These are phyloP conservation scores for Penaeus monodon DNA, from an alignment of 2,888 invertebrate genomes.

Conservation along the genomic window DNA sequence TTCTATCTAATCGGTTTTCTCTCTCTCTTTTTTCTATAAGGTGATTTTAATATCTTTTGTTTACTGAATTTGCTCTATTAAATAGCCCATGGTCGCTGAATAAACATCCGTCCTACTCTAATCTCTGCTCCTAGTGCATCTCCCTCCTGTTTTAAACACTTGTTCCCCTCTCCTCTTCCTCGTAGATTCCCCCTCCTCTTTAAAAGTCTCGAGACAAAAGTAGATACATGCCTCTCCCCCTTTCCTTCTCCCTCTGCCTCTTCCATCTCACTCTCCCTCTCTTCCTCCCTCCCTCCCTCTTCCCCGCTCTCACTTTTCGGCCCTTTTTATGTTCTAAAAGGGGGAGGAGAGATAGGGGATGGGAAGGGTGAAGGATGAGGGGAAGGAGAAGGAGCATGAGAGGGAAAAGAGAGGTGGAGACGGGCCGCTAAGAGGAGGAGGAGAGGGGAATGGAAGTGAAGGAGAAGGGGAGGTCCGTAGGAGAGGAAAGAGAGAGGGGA, in stretches of 20 bases:
- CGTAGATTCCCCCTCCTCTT: neutral
- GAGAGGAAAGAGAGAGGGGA: no score
- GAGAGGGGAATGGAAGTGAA: neutral
- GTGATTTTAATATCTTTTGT: no score
- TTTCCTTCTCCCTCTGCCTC: slow-evolving; percentile 5
- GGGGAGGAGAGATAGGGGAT: neutral
- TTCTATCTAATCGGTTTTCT: no score
- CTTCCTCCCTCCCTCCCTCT: neutral
- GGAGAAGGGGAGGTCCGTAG: no score
- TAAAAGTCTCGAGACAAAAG: neutral
- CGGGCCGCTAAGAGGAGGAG: neutral
- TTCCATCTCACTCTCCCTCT: slow-evolving; percentile 4
- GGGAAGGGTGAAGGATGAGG: neutral
- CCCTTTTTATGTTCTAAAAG: neutral
- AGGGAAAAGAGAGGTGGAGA: neutral
- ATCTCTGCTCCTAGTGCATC: no score
- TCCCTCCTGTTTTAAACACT: no score
- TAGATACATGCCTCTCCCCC: neutral
- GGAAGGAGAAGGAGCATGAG: neutral
- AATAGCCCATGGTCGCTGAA: no score
- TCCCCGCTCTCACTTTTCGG: neutral
- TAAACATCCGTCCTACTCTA: no score
- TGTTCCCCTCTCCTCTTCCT: no score
- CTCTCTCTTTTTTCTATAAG: no score
- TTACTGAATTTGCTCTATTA: no score